Evolutionary conservation across 2,797 vertebrate species (phyloP).

Genomic region (Tragopan temminckii): DNA sequence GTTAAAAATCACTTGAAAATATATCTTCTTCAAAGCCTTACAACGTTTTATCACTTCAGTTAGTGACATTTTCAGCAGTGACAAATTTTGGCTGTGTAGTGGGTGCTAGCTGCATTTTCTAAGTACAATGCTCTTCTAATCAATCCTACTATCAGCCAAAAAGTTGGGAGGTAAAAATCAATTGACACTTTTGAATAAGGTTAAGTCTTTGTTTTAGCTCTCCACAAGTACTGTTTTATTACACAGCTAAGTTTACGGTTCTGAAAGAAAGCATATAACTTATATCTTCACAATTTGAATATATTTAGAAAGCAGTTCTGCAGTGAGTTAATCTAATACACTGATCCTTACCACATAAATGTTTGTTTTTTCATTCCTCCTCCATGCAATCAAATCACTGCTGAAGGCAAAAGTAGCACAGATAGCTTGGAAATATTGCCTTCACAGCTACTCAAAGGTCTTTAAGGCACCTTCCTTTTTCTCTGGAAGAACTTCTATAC

Average conservation of each 20-base stretch:
- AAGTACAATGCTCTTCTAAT: background rate
- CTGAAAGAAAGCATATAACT: background rate
- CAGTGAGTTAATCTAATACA: background rate
- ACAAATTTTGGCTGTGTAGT: background rate
- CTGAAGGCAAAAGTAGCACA: background rate
- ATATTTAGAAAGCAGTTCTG: background rate
- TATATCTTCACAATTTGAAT: background rate
- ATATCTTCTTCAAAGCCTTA: background rate
- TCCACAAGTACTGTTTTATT: background rate
- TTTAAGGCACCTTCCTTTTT: slow-evolving; percentile 4
- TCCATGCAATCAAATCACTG: background rate
- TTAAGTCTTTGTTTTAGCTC: background rate
- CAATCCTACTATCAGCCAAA: background rate
- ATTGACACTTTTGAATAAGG: background rate
- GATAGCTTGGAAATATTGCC: slow-evolving; percentile 8
- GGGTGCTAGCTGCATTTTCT: background rate
- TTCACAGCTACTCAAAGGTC: background rate
- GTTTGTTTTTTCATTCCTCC: background rate
- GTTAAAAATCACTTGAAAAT: background rate
- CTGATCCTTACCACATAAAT: background rate
- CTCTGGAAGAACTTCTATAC: background rate
- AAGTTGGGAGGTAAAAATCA: slow-evolving; percentile 2
- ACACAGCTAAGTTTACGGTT: background rate
- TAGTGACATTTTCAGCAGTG: background rate
- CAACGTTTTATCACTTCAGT: background rate